phyloP scores from a whole-genome alignment of 2,888 invertebrate species.

The Hydrotaea diabolus region DNA sequence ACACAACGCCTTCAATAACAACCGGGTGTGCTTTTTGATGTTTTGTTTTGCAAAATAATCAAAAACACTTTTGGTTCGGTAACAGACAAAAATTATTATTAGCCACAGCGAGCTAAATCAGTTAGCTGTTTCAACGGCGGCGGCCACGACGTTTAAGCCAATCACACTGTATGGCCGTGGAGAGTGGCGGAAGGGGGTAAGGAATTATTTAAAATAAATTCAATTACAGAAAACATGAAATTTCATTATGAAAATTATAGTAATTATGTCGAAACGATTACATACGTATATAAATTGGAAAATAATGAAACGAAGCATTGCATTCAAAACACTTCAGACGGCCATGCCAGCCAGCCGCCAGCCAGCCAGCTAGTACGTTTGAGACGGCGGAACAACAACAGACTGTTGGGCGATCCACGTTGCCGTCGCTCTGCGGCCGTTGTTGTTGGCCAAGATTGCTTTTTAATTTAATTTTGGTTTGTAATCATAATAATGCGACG shows the following conservation, averaged over 20 bases:
- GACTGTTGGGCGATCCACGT: conserved; percentile 10
- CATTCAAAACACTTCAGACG: conserved; percentile 35
- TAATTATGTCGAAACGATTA: conserved; percentile 74
- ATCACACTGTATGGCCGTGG: conserved; percentile 64
- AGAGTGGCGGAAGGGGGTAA: neutral
- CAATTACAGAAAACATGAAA: conserved; percentile 81
- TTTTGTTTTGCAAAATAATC: conserved; percentile 12
- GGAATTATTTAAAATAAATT: conserved; percentile 81
- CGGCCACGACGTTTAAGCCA: conserved; percentile 49
- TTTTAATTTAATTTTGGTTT: conserved; percentile 44
- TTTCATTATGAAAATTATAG: conserved; percentile 80
- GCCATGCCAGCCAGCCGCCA: neutral
- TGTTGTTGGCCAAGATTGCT: conserved; percentile 39
- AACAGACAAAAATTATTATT: conserved; percentile 20
- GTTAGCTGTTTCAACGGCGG: conserved; percentile 42
- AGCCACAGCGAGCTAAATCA: conserved; percentile 18
- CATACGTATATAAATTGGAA: conserved; percentile 61
- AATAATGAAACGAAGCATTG: conserved; percentile 56
- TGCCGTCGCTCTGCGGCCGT: conserved; percentile 23
- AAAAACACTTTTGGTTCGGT: conserved; percentile 44
- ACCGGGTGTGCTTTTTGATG: no score
- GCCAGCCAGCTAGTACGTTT: neutral
- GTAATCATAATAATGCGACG: conserved; percentile 53
- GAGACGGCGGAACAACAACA: no score
- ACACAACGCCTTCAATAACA: conserved; percentile 17